Base-by-base conservation (phyloP, 2,888 invertebrate genomes). In the Automeris io region DNA sequence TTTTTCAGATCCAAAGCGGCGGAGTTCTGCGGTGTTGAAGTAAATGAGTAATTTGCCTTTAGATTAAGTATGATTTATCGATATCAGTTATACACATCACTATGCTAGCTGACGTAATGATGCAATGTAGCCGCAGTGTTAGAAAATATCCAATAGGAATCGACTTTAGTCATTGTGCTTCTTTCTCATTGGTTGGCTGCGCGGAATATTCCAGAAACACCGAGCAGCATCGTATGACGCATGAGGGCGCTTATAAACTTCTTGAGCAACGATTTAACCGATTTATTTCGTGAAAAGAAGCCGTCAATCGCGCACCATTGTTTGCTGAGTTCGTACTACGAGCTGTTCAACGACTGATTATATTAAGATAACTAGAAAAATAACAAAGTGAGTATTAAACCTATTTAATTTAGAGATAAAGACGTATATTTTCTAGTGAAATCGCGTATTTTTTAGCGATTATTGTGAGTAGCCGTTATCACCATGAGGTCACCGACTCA, bases 281-380 rank as follows among this genome's bases (percentile, higher is more conserved):
- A 71, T 63, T 80, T 76, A 83, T 73, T 82, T 75, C 67, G 59
- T 65, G 66, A 70, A 65, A 63, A 70, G 79, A 79, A 78, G 70
- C 80, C 80, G 81, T 73, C 79, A 77, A 78, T 82, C 82, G 83
- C 76, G 82, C 85, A 83, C 82, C 51, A 72, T 76, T 76, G 70
- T 72, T 77, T 75, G 72, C 80, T 70, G 75, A 83, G 80, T 60
- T 51, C 68, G 73, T 67, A 68, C 72, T 65, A 62, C 60, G 69
- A 70, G 61, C 64, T 65, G 61, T 51, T 72, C 70, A 57, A 60
- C 62, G 68, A 71, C 70, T 70, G 69, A 70, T 49, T 63, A 54
- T 57, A 54, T 50, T 61, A 51, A 58, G 55, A 57, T 59, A 62
- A 58, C 54, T 59, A 53, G 54, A 45, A 46, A 54, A 48, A 52